Base-by-base conservation (phyloP, 2,888 invertebrate species). In the Sarcophaga carnaria region DNA sequence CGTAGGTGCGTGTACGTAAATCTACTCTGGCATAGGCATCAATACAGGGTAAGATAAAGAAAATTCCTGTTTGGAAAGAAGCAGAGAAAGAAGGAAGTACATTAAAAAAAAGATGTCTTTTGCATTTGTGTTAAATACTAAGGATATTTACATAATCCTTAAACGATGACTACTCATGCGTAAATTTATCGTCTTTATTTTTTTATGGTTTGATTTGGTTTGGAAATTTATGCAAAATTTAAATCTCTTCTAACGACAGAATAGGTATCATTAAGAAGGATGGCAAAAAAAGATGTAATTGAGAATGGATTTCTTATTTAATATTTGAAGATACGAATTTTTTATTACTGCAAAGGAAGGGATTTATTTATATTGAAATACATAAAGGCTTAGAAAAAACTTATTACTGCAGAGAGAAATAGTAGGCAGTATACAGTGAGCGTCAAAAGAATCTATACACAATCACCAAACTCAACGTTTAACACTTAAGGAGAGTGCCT, bases 1-100 rank as follows among this genome's bases (percentile, higher is more conserved):
- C 99, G 93, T 99, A 99, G 0, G 98, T 98, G 87, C 97, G 96
- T 2, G 99, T 99, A 63, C 99, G 96, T 88, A 99, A 94, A 93
- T 99, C 99, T 20, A 99, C 98, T 88, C 98, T 96, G 49, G 97
- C 97, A 93, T 99, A 99, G 67, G 96, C 97, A 93, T 98, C 99
- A 91, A 99, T 97, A 94, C 99, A 99, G 0, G 99, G 99, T 88
- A 99, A 94, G 87, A 99, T 97, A 94, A 99, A 99, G 94, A 99
- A 98, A 91, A 99, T 98, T 80, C 99, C 98, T 98, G 94, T 22
- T 81, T 71, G 12, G 25, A 20, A 17, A 49, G 64, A 45, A 22
- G 20, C 12, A 45, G 45, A 10, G 37, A 14, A 37, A 37, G 37
- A 37, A 66, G n/a, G 37, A 4, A 12, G 6, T 22, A 47, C 0